Percentiles rank a stretch among this genome's conserved stretches.
Conservation (phyloP, 1,140 invertebrate species). For the Ostrea denselamellosa region DNA sequence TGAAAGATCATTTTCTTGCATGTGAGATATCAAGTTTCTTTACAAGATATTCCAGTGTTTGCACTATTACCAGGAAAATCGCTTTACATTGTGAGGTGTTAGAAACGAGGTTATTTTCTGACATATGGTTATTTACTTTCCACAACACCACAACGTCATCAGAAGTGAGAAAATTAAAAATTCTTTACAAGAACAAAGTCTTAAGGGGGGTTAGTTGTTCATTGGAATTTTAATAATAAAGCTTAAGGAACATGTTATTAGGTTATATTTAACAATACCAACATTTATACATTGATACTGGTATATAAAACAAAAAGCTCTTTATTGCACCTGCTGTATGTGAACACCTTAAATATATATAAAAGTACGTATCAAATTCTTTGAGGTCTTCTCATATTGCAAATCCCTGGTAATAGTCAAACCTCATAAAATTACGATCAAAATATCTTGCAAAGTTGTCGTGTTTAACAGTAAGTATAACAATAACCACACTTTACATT, state of each 20-base stretch:
- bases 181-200: not conserved
- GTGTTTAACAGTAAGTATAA: not conserved
- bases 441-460: not conserved
- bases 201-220: not conserved
- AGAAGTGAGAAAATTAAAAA: not conserved
- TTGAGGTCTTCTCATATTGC: not conserved
- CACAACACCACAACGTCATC: not conserved
- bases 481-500: not conserved
- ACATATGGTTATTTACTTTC: constrained; percentile 21
- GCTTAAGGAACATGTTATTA: not conserved
- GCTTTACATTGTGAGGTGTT: not conserved
- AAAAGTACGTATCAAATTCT: not conserved
- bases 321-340: constrained; percentile 9
- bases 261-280: constrained; percentile 6
- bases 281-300: not conserved
- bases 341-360: constrained; percentile 4
- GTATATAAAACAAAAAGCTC: not conserved
- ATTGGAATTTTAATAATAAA: not conserved
- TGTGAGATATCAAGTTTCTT: not conserved
- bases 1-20: not conserved
- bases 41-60: not conserved
- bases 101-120: constrained; percentile 21
- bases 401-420: constrained; percentile 7
- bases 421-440: not conserved
- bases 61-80: not conserved